Base-by-base conservation (phyloP, 2,888 invertebrate genomes). In the Syrphus vitripennis region DNA sequence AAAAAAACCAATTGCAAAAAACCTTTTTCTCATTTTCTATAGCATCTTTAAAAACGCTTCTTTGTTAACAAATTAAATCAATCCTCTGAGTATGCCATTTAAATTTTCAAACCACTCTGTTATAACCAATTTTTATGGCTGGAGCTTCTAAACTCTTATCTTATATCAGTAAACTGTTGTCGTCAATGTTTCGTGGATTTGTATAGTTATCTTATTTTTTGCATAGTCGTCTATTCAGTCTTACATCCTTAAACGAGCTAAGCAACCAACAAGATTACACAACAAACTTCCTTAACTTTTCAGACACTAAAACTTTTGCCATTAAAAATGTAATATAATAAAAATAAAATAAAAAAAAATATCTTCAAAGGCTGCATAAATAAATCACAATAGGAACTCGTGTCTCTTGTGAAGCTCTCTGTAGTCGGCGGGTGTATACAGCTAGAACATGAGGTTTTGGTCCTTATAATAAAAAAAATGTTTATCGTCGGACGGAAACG, bases 241-340 rank as follows among this genome's bases (percentile, higher is more conserved):
- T 81, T 81, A 74, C 77, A 77, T 81, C 61, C 69, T 72, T 37
- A 71, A 81, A 72, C 84, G 55, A 84, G 65, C 76, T 65, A 48
- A 77, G 45, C 77, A 81, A 84, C 76, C 72, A 40, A 74, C 69
- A 74, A 77, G 72, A 77, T 53, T 55, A 77, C 50, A 67, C 71
- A 76, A 76, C 65, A 37, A 86, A 86, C 81, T 86, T 74, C 67
- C 61, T 63, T 71, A 86, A 86, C 84, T 86, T 86, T 71, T 72
- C 84, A 86, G 84, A 86, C 84, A 67, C 77, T 81, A 74, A 86
- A 86, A 86, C 72, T 86, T 86, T 86, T 86, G 67, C 84, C 72
- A 86, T 86, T 86, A 86, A 86, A 86, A 81, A 77, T 76, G 59
- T 55, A 77, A 72, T 72, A 61, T 86, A 81, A 77, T 81, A 71